Evolutionary conservation across 1,140 invertebrate species (phyloP).

Genomic region (Arctopsyche grandis): DNA sequence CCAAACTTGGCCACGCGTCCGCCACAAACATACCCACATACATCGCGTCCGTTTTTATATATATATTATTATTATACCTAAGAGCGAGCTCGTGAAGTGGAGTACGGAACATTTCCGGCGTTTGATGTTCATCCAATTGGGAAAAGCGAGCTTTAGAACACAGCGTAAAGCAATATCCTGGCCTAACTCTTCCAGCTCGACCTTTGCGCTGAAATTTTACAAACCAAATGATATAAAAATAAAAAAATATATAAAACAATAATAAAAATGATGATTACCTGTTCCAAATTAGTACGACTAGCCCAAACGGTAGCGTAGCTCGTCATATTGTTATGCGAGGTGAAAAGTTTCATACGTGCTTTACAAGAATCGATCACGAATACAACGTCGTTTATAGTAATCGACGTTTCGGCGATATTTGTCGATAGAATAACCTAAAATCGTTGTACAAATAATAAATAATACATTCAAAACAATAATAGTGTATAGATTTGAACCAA

Average conservation of each 20-base stretch:
- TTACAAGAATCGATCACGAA: constrained; percentile 96
- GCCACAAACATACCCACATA: too few relatives aligned
- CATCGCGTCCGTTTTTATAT: too few relatives aligned
- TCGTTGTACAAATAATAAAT: constrained; percentile 46
- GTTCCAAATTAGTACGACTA: constrained; percentile 90
- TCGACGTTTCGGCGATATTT: constrained; percentile 94
- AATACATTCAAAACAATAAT: not conserved
- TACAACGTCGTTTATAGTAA: constrained; percentile 97
- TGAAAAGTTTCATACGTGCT: constrained; percentile 95
- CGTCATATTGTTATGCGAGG: constrained; percentile 95
- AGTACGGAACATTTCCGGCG: constrained; percentile 95
- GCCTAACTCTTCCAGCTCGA: constrained; percentile 87
- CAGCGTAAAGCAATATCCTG: constrained; percentile 91
- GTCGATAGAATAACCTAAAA: constrained; percentile 84
- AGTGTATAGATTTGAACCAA: not conserved
- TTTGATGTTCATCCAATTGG: constrained; percentile 89
- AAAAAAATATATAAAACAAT: not conserved
- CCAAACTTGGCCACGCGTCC: too few relatives aligned
- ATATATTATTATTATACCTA: constrained; percentile 59
- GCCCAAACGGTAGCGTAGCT: constrained; percentile 96
- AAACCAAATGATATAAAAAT: not conserved
- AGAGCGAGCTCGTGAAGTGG: constrained; percentile 91
- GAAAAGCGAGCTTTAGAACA: constrained; percentile 80
- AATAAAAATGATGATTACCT: constrained; percentile 62
- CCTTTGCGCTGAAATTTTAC: constrained; percentile 76